phyloP scores from a whole-genome alignment of 2,113 vertebrate species.

The Otis tarda region DNA sequence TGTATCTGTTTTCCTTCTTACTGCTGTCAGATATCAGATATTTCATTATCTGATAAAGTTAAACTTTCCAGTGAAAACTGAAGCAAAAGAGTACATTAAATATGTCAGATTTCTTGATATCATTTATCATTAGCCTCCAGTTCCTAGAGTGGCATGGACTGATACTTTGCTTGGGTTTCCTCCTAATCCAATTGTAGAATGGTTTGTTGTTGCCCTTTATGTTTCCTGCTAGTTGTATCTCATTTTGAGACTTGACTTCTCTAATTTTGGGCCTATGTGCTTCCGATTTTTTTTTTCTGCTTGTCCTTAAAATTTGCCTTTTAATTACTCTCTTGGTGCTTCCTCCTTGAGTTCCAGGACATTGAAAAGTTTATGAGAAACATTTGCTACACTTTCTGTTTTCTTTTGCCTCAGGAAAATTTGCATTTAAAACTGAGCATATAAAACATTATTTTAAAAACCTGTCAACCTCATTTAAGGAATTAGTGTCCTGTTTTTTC shows the following conservation, averaged over 20 bases:
- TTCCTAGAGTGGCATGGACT: neutral
- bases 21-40: neutral
- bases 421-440: neutral
- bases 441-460: neutral
- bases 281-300: neutral
- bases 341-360: neutral
- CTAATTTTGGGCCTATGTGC: neutral
- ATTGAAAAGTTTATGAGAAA: neutral
- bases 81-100: slow-evolving; percentile 5
- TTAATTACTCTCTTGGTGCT: neutral
- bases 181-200: neutral
- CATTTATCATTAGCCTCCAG: neutral
- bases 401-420: neutral
- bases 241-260: neutral
- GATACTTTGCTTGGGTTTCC: neutral
- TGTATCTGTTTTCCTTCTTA: neutral
- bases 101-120: neutral
- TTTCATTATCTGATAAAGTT: neutral
- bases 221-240: neutral
- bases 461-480: neutral
- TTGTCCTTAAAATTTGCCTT: neutral
- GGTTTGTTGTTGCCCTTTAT: neutral
- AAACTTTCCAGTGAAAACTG: neutral
- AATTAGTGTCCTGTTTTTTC: neutral
- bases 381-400: neutral